Evolutionary conservation across 2,797 vertebrate genomes (phyloP), one percentile per base, ranked within the genome.

Genomic region (Erithacus rubecula): DNA sequence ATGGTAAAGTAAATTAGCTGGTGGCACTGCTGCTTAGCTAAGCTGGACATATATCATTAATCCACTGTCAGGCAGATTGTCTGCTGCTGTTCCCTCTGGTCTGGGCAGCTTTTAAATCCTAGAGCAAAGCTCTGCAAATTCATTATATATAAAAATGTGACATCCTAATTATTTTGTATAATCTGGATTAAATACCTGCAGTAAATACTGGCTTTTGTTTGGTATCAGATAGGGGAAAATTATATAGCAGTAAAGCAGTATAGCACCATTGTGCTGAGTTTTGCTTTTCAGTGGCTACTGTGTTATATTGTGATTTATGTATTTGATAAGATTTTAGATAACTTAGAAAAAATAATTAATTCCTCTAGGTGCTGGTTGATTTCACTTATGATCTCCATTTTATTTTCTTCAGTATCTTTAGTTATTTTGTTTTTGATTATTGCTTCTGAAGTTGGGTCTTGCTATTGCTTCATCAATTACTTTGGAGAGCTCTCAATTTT

Each of bases 1-100:
- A 75, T 86, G 91, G 83, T 29, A 11, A 85, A 90, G 8, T 64
- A 39, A 94, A 81, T 91, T 71, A 82, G 51, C 69, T 88, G 88
- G 18, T 85, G 1, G 23, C 4, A 3, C 65, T 86, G 79, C 62
- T 94, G n/a, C 72, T 94, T 56, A 81, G 76, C 64, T 87, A 15
- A 91, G 11, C 37, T 75, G 65, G 79, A 72, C 79, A 84, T 65
- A 64, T 49, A 4, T 5, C 22, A n/a, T 87, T 83, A 93, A 93
- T 92, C 64, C 85, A 41, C 62, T 75, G 62, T 71, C 83, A 81
- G 89, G 76, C 72, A 87, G 76, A 87, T 53, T 87, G 69, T 68
- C 69, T 91, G 86, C 76, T 89, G 81, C 69, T 75, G 19, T 74
- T 93, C 58, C 55, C 72, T 80, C 69, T 71, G 58, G 4, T 83